Base-by-base conservation (phyloP, 2,797 vertebrate species). In the Pachyuromys duprasi region DNA sequence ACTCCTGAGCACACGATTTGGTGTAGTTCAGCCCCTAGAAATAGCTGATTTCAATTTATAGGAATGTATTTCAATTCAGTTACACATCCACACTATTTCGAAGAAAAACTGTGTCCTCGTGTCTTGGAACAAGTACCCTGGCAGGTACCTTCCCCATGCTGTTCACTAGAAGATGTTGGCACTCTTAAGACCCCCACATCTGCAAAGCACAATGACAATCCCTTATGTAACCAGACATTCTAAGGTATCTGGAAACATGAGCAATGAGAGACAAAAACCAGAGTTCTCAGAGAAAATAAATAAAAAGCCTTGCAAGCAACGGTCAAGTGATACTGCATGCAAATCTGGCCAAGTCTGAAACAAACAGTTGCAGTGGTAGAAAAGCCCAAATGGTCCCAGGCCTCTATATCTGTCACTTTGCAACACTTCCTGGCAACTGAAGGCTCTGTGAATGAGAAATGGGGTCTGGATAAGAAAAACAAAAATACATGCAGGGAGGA, bases 181-280 rank as follows among this genome's bases (percentile, higher is more conserved):
- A 28, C 60, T 70, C 84, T 42, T 63, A 72, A 95, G 78, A 80
- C 63, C 70, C 74, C 49, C 74, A 92, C 65, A 65, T 60, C 86
- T 67, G 12, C 80, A 60, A 55, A 36, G 88, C 42, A 89, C 81
- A 53, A 39, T 57, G 81, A 53, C 67, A 67, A 62, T 36, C 45
- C 70, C 92, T 97, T 98, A 97, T 90, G 45, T 97, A 97, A 98
- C 90, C 81, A 95, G 88, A 79, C 82, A 45, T 78, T 82, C 53
- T 78, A 60, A 80, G 86, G 93, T 31, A 87, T 76, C 89, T 91
- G 74, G 53, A 67, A 91, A 79, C 57, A 57, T 36, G 39, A 95
- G 49, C 83, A 33, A 75, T 53, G 15, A 93, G 81, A 84, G 79
- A 0, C 55, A 65, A 80, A 91, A 90, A 33, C 70, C 67, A 26